Evolutionary conservation across 2,113 vertebrate genomes (phyloP), one percentile per base, ranked within the genome.

Genomic region (Platanista minor): DNA sequence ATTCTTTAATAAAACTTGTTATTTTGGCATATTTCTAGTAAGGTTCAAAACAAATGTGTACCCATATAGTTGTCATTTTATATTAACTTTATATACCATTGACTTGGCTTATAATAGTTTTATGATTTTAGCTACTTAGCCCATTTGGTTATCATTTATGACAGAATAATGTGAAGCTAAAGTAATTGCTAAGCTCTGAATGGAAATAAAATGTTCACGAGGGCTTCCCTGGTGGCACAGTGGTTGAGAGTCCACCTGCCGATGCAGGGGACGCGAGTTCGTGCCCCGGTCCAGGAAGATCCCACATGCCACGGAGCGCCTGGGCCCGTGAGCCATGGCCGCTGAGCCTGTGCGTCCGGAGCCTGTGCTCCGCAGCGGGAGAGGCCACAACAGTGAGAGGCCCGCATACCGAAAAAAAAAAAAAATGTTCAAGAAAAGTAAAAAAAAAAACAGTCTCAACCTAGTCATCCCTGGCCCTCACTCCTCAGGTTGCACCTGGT

Each of bases 121-220:
- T 88, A 59, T 96, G 85, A 94, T 95, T 88, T 86, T 88, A 87
- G 36, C 57, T 87, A 83, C 17, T 86, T 95, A 67, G 62, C 23
- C 41, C 23, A 36, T 94, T 97, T 96, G 85, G 87, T 89, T 95
- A 94, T 97, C 41, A 39, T 95, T 90, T 97, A 83, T 88, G 85
- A 90, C 74, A 95, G 62, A 97, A 92, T 89, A 95, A 95, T 93
- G 78, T 97, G 93, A 97, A 95, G 23, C 62, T 93, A 87, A 94
- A 88, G 59, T 89, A 89, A 80, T 97, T 97, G 57, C 72, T 93
- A 54, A 93, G 41, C 89, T 93, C 39, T 64, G 69, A 86, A 27
- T 87, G 33, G 78, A 95, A 95, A 95, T 95, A 91, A 96, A 91
- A 4, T 94, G 41, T 69, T 95, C 27, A 91, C n/a, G n/a, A n/a